These are phyloP conservation scores for Lycaena phlaeas DNA, from an alignment of 2,888 invertebrate species.

Conservation along the genomic window DNA sequence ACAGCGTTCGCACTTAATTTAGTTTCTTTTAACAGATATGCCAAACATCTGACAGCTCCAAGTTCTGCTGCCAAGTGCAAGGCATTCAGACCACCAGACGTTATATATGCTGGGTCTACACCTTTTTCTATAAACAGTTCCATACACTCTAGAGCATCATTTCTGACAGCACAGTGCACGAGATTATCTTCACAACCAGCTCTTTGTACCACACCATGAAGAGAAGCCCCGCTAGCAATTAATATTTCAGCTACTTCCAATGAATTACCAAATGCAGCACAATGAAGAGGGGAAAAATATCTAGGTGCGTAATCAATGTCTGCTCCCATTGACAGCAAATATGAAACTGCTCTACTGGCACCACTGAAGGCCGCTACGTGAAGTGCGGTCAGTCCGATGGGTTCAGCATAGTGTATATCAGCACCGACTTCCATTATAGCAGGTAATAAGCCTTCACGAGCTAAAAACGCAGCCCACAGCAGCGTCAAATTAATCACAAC, in stretches of 20 bases:
- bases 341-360: slow-evolving; percentile 78
- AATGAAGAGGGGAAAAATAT: slow-evolving; percentile 87
- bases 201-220: slow-evolving; percentile 79
- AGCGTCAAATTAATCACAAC: slow-evolving; percentile 81
- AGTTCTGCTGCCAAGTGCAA: slow-evolving; percentile 86
- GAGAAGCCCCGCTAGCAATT: slow-evolving; percentile 78
- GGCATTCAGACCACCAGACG: slow-evolving; percentile 83
- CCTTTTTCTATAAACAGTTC: slow-evolving; percentile 82
- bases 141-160: slow-evolving; percentile 85
- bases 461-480: slow-evolving; percentile 82
- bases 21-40: slow-evolving; percentile 82
- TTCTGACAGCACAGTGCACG: slow-evolving; percentile 87
- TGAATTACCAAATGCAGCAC: slow-evolving; percentile 91
- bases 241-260: slow-evolving; percentile 84
- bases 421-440: slow-evolving; percentile 78
- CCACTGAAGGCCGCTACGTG: slow-evolving; percentile 86
- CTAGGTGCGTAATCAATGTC: slow-evolving; percentile 80
- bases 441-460: slow-evolving; percentile 79
- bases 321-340: slow-evolving; percentile 78
- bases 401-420: slow-evolving; percentile 79
- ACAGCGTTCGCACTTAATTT: slow-evolving; percentile 80
- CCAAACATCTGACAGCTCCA: slow-evolving; percentile 80
- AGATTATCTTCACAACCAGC: slow-evolving; percentile 82
- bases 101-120: slow-evolving; percentile 81
- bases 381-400: slow-evolving; percentile 81